Percentiles rank a stretch among this genome's conserved stretches.
These are phyloP conservation scores for Pongo pygmaeus DNA, from an alignment of 2,113 vertebrate species.

Conservation along the genomic window DNA sequence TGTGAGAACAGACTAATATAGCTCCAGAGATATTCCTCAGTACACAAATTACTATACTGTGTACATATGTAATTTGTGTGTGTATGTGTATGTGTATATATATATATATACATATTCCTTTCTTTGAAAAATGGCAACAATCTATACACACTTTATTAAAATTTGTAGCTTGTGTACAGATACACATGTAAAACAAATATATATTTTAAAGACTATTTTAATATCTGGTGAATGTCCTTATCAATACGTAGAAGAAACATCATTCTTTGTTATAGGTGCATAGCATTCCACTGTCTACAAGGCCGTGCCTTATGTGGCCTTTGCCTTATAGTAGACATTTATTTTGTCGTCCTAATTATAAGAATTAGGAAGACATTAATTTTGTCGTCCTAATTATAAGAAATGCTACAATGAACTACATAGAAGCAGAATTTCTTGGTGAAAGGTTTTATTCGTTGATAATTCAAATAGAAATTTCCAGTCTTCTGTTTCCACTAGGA, in stretches of 20 bases:
- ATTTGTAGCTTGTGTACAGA: background rate
- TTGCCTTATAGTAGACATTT: background rate
- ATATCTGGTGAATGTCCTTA: background rate
- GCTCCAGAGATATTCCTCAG: background rate
- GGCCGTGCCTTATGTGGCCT: background rate
- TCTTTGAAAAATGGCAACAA: background rate
- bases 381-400: background rate
- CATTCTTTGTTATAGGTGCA: background rate
- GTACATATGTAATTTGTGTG: background rate
- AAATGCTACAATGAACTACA: background rate
- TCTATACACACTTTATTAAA: background rate
- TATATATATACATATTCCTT: background rate
- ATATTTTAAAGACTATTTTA: background rate
- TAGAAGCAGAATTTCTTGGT: background rate
- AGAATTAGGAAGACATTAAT: too few relatives aligned
- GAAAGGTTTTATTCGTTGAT: background rate
- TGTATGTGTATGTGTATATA: background rate
- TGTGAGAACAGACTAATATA: too few relatives aligned
- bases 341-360: background rate
- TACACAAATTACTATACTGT: background rate
- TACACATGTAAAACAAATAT: background rate
- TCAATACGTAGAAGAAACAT: background rate
- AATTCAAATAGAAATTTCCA: background rate
- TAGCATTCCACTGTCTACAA: background rate
- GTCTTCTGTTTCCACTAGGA: background rate